Base-by-base conservation (phyloP, 2,888 invertebrate species). In the Agrotis puta region DNA sequence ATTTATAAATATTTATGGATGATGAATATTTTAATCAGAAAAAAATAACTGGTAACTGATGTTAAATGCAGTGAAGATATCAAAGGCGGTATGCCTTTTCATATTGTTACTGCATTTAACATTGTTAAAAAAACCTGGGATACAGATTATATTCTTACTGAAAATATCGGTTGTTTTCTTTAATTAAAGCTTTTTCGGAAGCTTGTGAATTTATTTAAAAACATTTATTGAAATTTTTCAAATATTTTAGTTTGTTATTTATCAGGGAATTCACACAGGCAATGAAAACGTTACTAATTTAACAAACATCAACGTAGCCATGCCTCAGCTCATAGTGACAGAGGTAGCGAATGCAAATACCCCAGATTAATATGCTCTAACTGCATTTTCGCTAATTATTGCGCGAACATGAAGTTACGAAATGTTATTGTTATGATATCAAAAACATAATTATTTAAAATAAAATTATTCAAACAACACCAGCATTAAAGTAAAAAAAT, bases 331-430 rank as follows among this genome's bases (percentile, higher is more conserved):
- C 20, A 9, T 22, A 33, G 47, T 59, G n/a, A 43, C 68, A 62
- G 13, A 45, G 22, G 50, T 45, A 45, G 45, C 33, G 39, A 56
- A 16, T 54, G 39, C n/a, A 64, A 67, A 70, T 56, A 39, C 63
- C 39, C 39, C 56, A 56, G 63, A 64, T 56, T 18, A 63, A 54
- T 63, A 18, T 39, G n/a, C 56, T 43, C 43, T 68, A 62, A 68
- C 43, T 51, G 33, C 33, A n/a, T 71, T 69, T 62, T 27, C 71
- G 24, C 58, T 39, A 63, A 58, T 58, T 47, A 70, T 72, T 47
- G 22, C 22, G 0, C 18, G 1, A 18, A 22, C 27, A 39, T 64
- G 48, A 43, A 64, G 39, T 13, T 48, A 69, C 7, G 2, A 64
- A 39, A 33, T 33, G 33, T 27, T 27, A 4, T 27, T 27, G 27